Base-by-base conservation (phyloP, 2,113 vertebrate species). In the Sebastes fasciatus region DNA sequence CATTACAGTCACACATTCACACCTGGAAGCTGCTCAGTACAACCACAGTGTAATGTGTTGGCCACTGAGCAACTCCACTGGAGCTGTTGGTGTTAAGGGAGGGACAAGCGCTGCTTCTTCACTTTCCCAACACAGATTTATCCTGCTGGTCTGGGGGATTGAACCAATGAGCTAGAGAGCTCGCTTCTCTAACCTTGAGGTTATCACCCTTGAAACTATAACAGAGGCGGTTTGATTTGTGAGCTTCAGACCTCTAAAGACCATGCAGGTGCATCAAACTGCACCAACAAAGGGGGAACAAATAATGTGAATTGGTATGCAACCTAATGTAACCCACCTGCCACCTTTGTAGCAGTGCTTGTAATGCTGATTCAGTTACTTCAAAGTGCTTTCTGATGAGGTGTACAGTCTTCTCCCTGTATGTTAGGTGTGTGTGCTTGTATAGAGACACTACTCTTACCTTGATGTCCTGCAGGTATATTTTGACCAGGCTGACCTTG, bases 381-480 rank as follows among this genome's bases (percentile, higher is more conserved):
- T 73, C 17, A 61, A 49, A 57, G 55, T 46, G 48, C 23, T 54
- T 42, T 60, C 8, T 45, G 23, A 58, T 2, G 10, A 42, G 1
- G 48, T 68, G 19, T 54, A 51, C 19, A 52, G 54, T 82, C 26
- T 52, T 73, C 5, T 12, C 6, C 9, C 14, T 52, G 61, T 72
- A 14, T n/a, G n/a, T 6, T 1, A 43, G 42, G 4, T 34, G 23
- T 34, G 51, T 11, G 48, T 23, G 1, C 6, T 12, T 12, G 79
- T 34, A 34, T 34, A 34, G 34, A 34, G 34, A 34, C 34, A 0
- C 1, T 46, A 93, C 34, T 70, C 90, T 84, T 93, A 99, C 98
- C 97, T 99, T 99, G 76, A 99, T 93, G 72, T 99, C 97, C 91
- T 99, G 97, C 74, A 99, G 94, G 93, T 98, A 99, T 85, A 99